phyloP scores from a whole-genome alignment of 2,888 invertebrate species.

The Drosophila setosimentum region DNA sequence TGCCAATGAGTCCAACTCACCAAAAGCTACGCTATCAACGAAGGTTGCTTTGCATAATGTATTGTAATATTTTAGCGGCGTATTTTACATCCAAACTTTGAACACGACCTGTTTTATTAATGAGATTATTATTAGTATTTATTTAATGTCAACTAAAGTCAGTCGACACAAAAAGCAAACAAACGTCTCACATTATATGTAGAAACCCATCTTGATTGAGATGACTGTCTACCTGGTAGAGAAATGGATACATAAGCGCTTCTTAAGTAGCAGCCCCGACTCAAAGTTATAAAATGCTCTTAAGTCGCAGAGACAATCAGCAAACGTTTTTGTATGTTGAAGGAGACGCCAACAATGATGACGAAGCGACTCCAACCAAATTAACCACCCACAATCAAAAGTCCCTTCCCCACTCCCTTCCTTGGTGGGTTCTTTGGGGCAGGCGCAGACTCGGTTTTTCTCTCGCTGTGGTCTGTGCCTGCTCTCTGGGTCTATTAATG shows the following conservation, averaged over 20 bases:
- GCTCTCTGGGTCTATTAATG: constrained; percentile 20
- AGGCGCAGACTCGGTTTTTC: constrained; percentile 61
- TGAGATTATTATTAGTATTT: background rate
- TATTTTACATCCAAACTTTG: background rate
- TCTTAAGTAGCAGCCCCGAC: constrained; percentile 45
- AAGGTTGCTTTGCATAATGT: background rate
- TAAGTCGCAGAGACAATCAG: constrained; percentile 57
- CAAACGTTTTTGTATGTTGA: constrained; percentile 63
- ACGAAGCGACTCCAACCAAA: constrained; percentile 38
- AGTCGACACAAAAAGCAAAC: background rate
- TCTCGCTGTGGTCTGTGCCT: constrained; percentile 10
- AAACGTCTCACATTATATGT: background rate
- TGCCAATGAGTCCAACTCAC: background rate
- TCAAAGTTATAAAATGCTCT: constrained; percentile 65
- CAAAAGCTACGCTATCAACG: background rate
- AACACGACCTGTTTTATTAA: background rate
- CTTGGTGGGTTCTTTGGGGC: constrained; percentile 43
- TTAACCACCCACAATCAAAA: constrained; percentile 46
- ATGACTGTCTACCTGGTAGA: constrained; percentile 22
- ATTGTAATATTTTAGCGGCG: background rate
- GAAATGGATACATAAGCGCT: constrained; percentile 55
- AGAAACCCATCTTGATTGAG: constrained; percentile 27
- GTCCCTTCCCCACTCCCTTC: constrained; percentile 10
- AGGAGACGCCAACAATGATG: constrained; percentile 36
- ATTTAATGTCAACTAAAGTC: background rate